Percentiles rank a stretch among this genome's conserved stretches.
These are phyloP conservation scores for Luidia sarsii DNA, from an alignment of 53 echinoderm and acorn worm genomes.

Conservation along the genomic window DNA sequence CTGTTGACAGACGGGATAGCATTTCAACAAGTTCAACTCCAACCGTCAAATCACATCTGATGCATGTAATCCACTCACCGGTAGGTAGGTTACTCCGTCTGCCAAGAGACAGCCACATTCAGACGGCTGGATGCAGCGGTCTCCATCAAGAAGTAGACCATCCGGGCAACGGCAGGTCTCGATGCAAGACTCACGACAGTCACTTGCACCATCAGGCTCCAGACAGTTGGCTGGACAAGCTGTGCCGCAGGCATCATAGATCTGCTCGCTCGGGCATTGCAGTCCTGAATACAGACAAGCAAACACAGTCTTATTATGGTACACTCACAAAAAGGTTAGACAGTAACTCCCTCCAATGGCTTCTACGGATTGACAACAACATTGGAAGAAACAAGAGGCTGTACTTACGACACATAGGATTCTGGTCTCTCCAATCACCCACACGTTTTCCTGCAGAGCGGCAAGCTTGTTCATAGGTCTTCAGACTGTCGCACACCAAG, in stretches of 20 bases:
- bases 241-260: constrained; percentile 65
- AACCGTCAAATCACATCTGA: no score
- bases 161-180: constrained; percentile 80
- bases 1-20: no score
- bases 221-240: constrained; percentile 80
- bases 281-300: not conserved
- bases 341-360: no score
- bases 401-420: constrained; percentile 72
- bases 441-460: constrained; percentile 56
- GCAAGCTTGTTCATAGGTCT: constrained; percentile 69
- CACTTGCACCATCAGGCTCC: constrained; percentile 38
- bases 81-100: constrained; percentile 62
- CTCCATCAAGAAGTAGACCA: constrained; percentile 69
- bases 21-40: no score
- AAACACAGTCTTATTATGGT: no score
- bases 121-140: constrained; percentile 63
- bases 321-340: not conserved
- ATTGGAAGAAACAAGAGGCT: not conserved
- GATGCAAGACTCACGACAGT: constrained; percentile 51
- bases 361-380: no score
- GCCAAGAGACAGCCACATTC: constrained; percentile 72
- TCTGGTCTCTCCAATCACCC: constrained; percentile 66
- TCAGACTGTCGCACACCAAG: constrained; percentile 68
- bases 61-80: constrained; percentile 27
- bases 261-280: constrained; percentile 50